Evolutionary conservation across 2,888 invertebrate genomes (phyloP), one percentile per base, ranked within the genome.

Genomic region (Parthenolecanium corni): DNA sequence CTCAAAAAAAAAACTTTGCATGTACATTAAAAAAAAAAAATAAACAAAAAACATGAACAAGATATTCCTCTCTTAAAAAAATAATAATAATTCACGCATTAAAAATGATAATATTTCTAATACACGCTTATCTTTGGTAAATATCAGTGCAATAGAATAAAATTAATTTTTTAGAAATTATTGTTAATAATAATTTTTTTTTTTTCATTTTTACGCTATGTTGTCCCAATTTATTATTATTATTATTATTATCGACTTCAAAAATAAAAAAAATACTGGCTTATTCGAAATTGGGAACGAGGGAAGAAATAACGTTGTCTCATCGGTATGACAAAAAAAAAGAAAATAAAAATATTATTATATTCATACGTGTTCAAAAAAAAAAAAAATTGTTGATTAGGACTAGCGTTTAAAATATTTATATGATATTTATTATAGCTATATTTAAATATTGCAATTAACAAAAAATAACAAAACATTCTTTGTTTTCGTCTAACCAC

Each of bases 71-170:
- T 6, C 31, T 44, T 14, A 51, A 23, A 46, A 44, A 46, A 46
- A 24, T 21, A 16, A 18, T 56, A 56, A 51, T 51, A 24, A 51
- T 25, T n/a, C 49, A 25, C 31, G 31, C n/a, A 54, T 52, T 36
- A 38, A 53, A 36, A 54, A 20, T 47, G 20, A 58, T 58, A 31
- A 23, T 9, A 47, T 57, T 47, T 36, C 36, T 31, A 58, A 49
- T 49, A 58, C 58, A 58, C 18, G 58, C 49, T 58, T 31, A 58
- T 58, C 58, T 58, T 58, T 58, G 58, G 58, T 58, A 47, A 58
- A 58, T 58, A 46, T 58, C 58, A 58, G 58, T 58, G 58, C 58
- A 58, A 58, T 57, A 44, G 18, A 56, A 47, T 46, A 42, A 42
- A 54, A 54, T 42, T 54, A 57, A 31, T 47, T 49, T 25, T 16